A percentile compares a stretch with the other conserved stretches of the same genome.
phyloP scores from a whole-genome alignment of 2,888 invertebrate genomes.

The Lagria hirta region DNA sequence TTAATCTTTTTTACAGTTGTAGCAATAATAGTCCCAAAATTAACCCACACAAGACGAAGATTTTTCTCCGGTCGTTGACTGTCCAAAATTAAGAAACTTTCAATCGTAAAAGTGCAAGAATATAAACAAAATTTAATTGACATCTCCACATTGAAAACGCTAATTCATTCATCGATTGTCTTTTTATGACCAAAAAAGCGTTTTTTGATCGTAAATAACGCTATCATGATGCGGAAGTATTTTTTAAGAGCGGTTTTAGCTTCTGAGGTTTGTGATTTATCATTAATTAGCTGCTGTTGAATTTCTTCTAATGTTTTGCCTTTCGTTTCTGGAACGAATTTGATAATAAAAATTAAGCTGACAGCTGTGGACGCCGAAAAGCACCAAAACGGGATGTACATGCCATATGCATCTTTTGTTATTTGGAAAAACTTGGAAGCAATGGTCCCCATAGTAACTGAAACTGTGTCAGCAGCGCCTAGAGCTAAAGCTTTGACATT shows the following conservation, averaged over 20 bases:
- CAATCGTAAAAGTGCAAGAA: slow-evolving; percentile 17
- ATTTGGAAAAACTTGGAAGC: slow-evolving; percentile 56
- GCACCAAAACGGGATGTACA: slow-evolving; percentile 66
- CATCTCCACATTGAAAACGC: slow-evolving; percentile 13
- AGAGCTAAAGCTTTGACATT: slow-evolving; percentile 60
- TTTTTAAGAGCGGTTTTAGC: slow-evolving; percentile 5
- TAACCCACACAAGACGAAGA: slow-evolving; percentile 20
- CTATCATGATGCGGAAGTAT: slow-evolving; percentile 17
- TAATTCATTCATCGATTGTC: slow-evolving; percentile 6
- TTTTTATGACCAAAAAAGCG: slow-evolving; percentile 14
- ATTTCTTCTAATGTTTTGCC: slow-evolving; percentile 69
- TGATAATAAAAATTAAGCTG: slow-evolving; percentile 62
- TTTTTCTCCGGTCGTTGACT: slow-evolving; percentile 19
- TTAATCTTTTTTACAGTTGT: no score
- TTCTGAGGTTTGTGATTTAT: no score
- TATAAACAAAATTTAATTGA: slow-evolving; percentile 22
- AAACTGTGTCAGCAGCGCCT: slow-evolving; percentile 58
- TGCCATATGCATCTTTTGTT: slow-evolving; percentile 60
- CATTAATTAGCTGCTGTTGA: slow-evolving; percentile 62
- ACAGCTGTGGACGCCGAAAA: slow-evolving; percentile 63
- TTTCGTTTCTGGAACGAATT: slow-evolving; percentile 68
- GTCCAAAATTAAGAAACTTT: slow-evolving; percentile 18
- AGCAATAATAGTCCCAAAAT: no score
- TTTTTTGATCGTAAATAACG: slow-evolving; percentile 7
- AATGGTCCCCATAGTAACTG: slow-evolving; percentile 54